Conservation (phyloP, 2,888 invertebrate genomes). For the Sinodicranocentrus sp. region DNA sequence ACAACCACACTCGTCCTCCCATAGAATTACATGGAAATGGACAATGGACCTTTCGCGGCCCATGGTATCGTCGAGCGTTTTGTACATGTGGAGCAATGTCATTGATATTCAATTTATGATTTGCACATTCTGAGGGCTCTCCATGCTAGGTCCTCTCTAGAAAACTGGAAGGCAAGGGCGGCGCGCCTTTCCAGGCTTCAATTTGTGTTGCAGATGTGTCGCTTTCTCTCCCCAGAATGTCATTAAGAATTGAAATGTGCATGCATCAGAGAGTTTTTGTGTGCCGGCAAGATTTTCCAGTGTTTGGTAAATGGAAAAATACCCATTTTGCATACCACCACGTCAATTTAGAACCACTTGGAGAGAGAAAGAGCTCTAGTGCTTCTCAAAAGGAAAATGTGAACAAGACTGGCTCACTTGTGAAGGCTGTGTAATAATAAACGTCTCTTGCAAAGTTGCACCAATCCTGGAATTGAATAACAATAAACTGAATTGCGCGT, state of each 20-base stretch:
- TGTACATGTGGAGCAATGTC: neutral
- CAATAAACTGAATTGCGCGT: neutral
- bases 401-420: too few relatives aligned
- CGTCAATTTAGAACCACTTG: too few relatives aligned
- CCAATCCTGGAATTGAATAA: conserved; percentile 1
- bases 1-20: too few relatives aligned
- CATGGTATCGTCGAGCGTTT: too few relatives aligned
- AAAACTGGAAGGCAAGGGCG: too few relatives aligned
- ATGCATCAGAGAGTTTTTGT: neutral
- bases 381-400: too few relatives aligned
- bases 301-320: too few relatives aligned
- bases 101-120: conserved; percentile 34
- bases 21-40: neutral
- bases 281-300: neutral
- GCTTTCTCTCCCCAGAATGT: neutral
- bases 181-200: too few relatives aligned
- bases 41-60: conserved; percentile 5
- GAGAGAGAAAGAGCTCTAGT: neutral
- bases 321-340: too few relatives aligned
- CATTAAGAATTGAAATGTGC: neutral
- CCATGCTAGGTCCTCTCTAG: too few relatives aligned
- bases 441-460: too few relatives aligned
- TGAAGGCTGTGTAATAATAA: too few relatives aligned
- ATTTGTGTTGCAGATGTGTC: neutral
- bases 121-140: conserved; percentile 13